Base-by-base conservation (phyloP, 1,140 invertebrate genomes). In the Doryteuthis pealeii region DNA sequence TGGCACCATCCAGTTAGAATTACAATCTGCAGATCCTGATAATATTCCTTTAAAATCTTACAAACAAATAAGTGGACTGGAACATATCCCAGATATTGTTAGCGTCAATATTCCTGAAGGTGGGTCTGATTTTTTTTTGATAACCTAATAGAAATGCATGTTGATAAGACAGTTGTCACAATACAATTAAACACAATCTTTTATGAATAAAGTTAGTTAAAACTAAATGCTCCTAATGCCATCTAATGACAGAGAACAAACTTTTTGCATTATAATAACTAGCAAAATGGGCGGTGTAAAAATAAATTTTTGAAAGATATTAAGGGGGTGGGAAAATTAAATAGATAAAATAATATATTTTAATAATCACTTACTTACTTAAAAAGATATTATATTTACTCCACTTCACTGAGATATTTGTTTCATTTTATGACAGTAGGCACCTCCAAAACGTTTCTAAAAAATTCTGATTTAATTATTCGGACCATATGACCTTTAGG, bases 1-100 rank as follows among this genome's bases (percentile, higher is more conserved):
- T 79, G 86, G 86, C n/a, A 87, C 86, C n/a, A 79, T 88, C 1
- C 86, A 88, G 76, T 74, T 88, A 26, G 86, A 88, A 71, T 78
- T 88, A 73, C 83, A 85, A 76, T 88, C 87, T n/a, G 78, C 82
- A 30, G 87, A 88, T 71, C 87, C 87, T 54, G 80, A 85, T 12
- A 85, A 87, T 75, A 82, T 81, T 10, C 87, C 87, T 15, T 83
- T 88, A 32, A 86, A 86, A 76, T 74, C 82, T 2, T 88, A 85
- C 77, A 77, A 82, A 33, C 85, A 28, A 58, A 5, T n/a, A 18
- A n/a, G 82, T 12, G 78, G 81, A 62, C 82, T 87, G 71, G 84
- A 87, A 75, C 87, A 85, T 73, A 87, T 88, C 83, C 86, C 87
- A 58, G 87, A 88, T 76, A 86, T 88, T 28, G 87, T 88, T 32